Conservation (phyloP, 2,888 invertebrate genomes). For the Drosophila fulvimacula region DNA sequence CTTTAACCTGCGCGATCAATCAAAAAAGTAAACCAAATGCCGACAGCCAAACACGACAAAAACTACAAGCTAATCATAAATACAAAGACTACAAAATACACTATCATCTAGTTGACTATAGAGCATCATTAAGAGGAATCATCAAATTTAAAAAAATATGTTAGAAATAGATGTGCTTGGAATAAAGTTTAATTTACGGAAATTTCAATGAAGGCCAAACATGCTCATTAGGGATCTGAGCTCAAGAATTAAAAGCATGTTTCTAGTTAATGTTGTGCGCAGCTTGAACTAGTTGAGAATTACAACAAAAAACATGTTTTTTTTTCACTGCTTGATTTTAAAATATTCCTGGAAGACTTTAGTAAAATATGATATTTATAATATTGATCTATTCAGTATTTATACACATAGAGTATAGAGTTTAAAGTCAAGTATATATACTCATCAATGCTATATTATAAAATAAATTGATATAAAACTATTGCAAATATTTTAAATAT, state of each 20-base stretch:
- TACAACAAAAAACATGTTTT: neutral
- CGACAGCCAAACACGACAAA: conserved; percentile 29
- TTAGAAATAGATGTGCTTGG: neutral
- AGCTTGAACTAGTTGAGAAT: neutral
- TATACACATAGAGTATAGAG: too few relatives aligned
- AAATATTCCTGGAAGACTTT: too few relatives aligned
- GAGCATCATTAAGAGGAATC: neutral
- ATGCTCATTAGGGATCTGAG: neutral
- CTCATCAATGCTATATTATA: too few relatives aligned
- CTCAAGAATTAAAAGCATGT: neutral
- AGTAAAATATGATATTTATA: too few relatives aligned
- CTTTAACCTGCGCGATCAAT: conserved; percentile 49
- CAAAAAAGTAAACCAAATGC: conserved; percentile 54
- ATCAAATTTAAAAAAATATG: neutral
- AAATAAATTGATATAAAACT: too few relatives aligned
- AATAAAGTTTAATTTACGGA: neutral
- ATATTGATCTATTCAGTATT: too few relatives aligned
- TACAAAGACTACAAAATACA: conserved; percentile 22
- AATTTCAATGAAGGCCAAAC: neutral
- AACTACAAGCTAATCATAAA: conserved; percentile 18
- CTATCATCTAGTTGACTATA: neutral
- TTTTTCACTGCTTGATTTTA: too few relatives aligned
- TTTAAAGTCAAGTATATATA: too few relatives aligned
- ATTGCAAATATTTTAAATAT: too few relatives aligned
- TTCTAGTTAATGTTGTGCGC: neutral